Conservation (phyloP, 2,888 invertebrate species). For the Hirtodrosophila confusa region DNA sequence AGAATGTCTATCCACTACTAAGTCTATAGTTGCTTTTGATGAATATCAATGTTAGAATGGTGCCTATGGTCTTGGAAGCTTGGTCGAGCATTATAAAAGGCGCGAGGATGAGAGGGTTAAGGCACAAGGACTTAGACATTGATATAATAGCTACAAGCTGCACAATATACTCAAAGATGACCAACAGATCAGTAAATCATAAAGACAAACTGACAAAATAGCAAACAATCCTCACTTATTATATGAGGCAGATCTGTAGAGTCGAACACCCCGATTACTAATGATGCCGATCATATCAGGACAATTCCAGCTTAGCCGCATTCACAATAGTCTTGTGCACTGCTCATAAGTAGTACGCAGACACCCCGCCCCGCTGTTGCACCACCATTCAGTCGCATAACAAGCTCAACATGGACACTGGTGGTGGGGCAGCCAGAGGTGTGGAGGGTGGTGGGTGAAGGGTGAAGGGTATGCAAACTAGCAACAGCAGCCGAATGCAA, state of each 20-base stretch:
- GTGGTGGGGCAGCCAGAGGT: not conserved
- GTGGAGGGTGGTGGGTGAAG: not conserved
- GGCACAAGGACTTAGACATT: too few species aligned
- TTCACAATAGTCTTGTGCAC: slow-evolving; percentile 37
- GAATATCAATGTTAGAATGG: too few species aligned
- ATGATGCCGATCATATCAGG: slow-evolving; percentile 61
- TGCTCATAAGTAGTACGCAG: slow-evolving; percentile 11
- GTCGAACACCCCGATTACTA: slow-evolving; percentile 41
- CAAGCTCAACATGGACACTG: slow-evolving; percentile 18
- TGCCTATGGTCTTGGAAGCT: too few species aligned
- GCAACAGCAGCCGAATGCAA: slow-evolving; percentile 53
- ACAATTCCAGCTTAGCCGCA: slow-evolving; percentile 53
- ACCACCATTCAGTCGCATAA: slow-evolving; percentile 10
- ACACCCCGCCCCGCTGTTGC: not conserved
- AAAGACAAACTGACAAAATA: slow-evolving; percentile 21
- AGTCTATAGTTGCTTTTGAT: too few species aligned
- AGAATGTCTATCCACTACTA: too few species aligned
- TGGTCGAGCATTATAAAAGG: too few species aligned
- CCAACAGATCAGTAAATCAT: slow-evolving; percentile 18
- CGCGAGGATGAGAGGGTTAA: too few species aligned
- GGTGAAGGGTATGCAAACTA: slow-evolving; percentile 52
- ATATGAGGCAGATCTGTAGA: slow-evolving; percentile 10
- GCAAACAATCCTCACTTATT: slow-evolving; percentile 20
- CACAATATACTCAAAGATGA: slow-evolving; percentile 1
- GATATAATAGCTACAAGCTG: not conserved